Evolutionary conservation across 2,888 invertebrate species (phyloP).

Genomic region (Apamea epomidion): DNA sequence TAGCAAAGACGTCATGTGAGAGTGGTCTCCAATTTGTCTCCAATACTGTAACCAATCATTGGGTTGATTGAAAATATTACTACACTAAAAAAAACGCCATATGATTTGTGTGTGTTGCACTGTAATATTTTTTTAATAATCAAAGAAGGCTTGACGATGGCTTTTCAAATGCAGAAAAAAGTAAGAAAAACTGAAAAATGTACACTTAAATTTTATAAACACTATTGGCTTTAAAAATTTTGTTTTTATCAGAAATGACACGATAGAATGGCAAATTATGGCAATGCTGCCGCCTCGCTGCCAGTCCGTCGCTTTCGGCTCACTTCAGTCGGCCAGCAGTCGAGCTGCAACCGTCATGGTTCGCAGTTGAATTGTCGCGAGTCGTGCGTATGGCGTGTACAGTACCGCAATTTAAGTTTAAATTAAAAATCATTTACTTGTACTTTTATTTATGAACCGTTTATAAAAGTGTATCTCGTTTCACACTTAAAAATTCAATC

Average conservation of each 20-base stretch:
- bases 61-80: slow-evolving; percentile 26
- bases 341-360: slow-evolving; percentile 87
- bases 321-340: slow-evolving; percentile 80
- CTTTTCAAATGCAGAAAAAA: not conserved
- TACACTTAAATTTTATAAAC: not conserved
- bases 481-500: slow-evolving; percentile 68
- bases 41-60: slow-evolving; percentile 23
- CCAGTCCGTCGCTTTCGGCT: slow-evolving; percentile 72
- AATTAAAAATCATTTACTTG: slow-evolving; percentile 67
- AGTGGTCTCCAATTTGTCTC: slow-evolving; percentile 36
- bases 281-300: slow-evolving; percentile 36
- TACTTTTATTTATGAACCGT: slow-evolving; percentile 79
- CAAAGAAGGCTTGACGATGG: not conserved
- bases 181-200: not conserved
- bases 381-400: slow-evolving; percentile 73
- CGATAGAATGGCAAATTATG: not conserved
- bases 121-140: not conserved
- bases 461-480: slow-evolving; percentile 74
- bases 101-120: slow-evolving; percentile 34
- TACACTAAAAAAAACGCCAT: slow-evolving; percentile 31
- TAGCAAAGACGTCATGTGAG: not conserved
- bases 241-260: not conserved
- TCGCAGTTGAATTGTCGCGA: slow-evolving; percentile 83
- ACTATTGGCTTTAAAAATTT: no score
- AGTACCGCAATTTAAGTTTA: slow-evolving; percentile 73